Conservation (phyloP, 2,888 invertebrate genomes). For the Monopis laevigella region DNA sequence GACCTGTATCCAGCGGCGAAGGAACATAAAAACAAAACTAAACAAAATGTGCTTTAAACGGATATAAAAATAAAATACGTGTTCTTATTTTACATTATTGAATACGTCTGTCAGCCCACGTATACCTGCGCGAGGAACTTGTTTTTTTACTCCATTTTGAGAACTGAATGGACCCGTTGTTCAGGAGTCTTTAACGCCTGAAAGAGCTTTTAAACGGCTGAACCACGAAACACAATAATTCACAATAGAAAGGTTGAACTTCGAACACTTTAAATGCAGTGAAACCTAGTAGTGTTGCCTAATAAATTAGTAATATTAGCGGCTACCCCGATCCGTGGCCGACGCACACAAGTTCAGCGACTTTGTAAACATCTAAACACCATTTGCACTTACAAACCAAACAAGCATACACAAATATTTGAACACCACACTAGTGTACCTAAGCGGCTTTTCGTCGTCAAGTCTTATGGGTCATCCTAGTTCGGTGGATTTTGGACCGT, state of each 20-base stretch:
- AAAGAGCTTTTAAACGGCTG: too few species aligned
- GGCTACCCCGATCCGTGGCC: conserved; percentile 28
- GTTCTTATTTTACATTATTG: conserved; percentile 65
- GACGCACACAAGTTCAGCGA: conserved; percentile 52
- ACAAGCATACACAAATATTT: conserved; percentile 61
- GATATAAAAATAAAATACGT: conserved; percentile 64
- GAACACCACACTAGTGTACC: conserved; percentile 30
- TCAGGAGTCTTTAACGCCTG: too few species aligned
- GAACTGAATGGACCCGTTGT: too few species aligned
- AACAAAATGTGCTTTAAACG: conserved; percentile 63
- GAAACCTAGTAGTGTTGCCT: conserved; percentile 7
- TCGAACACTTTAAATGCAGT: too few species aligned
- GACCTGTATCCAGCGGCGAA: conserved; percentile 1
- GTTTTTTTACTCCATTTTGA: too few species aligned
- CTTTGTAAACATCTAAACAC: conserved; percentile 60
- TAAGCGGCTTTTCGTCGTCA: conserved; percentile 9
- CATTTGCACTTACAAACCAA: conserved; percentile 65
- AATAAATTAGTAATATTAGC: conserved; percentile 43
- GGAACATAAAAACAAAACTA: conserved; percentile 61
- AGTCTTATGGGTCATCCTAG: not conserved
- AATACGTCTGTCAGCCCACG: conserved; percentile 60
- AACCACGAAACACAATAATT: too few species aligned
- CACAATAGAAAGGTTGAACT: too few species aligned
- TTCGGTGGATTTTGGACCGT: not conserved
- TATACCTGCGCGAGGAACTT: conserved; percentile 41